Evolutionary conservation across 2,113 vertebrate species (phyloP), one percentile per base, ranked within the genome.

Genomic region (Mobula birostris): DNA sequence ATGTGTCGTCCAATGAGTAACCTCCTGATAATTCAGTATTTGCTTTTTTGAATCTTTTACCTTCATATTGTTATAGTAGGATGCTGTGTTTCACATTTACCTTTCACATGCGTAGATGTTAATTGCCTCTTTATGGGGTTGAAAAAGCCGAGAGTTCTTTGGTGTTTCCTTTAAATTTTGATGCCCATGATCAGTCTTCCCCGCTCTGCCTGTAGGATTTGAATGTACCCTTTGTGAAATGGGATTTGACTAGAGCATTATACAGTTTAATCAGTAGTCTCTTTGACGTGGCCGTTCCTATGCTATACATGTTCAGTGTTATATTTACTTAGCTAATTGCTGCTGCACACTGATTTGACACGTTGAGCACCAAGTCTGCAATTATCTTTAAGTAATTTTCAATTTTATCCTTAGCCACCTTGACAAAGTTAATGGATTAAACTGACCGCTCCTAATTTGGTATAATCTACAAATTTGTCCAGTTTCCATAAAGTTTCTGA

Each of bases 181-280:
- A 66, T 32, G 29, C 0, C 11, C 66, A 15, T 36, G 63, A 32
- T 27, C n/a, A 66, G 61, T 68, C 85, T 58, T 85, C 56, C 56
- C 56, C 29, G 82, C 48, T 58, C 82, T 85, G 21, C 24, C 61
- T 7, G 15, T 17, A 68, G 7, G 61, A 63, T 17, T 66, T 66
- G 61, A n/a, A 90, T n/a, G 85, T 68, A n/a, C 15, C 15, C 29
- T 90, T 90, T 90, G n/a, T 90, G 27, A 66, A 90, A 32, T 90
- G 85, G 61, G 63, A 21, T 15, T 68, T 66, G 85, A 90, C 58
- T 19, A 66, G 61, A 68, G 15, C 85, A 90, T 19, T 68, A 17
- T 32, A 66, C 27, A 90, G 85, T 66, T 90, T 66, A 90, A 85
- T 15, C 61, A 68, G 85, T 36, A 32, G n/a, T 66, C 15, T n/a